These are phyloP conservation scores for Polymixis flavicincta DNA, from an alignment of 2,888 invertebrate genomes.

Conservation along the genomic window DNA sequence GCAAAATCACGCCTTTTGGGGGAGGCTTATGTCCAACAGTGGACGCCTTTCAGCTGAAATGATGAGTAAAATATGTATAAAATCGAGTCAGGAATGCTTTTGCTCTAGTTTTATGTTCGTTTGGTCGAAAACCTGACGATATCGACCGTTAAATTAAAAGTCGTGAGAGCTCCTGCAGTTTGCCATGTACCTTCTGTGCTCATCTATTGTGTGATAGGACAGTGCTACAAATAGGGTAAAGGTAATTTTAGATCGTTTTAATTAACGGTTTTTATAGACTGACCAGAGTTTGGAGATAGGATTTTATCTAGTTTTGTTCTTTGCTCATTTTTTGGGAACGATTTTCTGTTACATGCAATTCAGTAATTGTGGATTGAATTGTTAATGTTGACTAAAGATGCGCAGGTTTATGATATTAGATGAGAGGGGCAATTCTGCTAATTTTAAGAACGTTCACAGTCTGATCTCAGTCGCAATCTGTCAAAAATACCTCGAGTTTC, in stretches of 20 bases:
- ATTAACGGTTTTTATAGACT: conserved; percentile 57
- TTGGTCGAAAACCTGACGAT: neutral
- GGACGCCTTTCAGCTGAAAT: too few relatives aligned
- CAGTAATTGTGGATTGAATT: conserved; percentile 27
- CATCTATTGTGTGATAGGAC: neutral
- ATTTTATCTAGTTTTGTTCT: conserved; percentile 48
- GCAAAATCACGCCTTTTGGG: too few relatives aligned
- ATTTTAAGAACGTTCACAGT: too few relatives aligned
- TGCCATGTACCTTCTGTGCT: conserved; percentile 10
- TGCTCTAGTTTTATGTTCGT: neutral
- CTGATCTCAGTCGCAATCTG: too few relatives aligned
- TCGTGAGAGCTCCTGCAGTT: neutral
- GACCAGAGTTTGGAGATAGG: conserved; percentile 16
- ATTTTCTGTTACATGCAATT: conserved; percentile 31
- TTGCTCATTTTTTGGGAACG: conserved; percentile 20
- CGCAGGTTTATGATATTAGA: neutral
- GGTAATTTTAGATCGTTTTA: conserved; percentile 58
- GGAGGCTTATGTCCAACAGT: too few relatives aligned
- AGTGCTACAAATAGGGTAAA: conserved; percentile 43
- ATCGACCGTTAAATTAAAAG: neutral
- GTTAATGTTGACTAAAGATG: neutral
- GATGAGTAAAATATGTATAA: too few relatives aligned
- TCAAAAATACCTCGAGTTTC: too few relatives aligned
- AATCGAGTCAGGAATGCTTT: neutral
- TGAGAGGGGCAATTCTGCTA: too few relatives aligned